Evolutionary conservation across 2,888 invertebrate genomes (phyloP).

Genomic region (Tenthredo distinguenda): DNA sequence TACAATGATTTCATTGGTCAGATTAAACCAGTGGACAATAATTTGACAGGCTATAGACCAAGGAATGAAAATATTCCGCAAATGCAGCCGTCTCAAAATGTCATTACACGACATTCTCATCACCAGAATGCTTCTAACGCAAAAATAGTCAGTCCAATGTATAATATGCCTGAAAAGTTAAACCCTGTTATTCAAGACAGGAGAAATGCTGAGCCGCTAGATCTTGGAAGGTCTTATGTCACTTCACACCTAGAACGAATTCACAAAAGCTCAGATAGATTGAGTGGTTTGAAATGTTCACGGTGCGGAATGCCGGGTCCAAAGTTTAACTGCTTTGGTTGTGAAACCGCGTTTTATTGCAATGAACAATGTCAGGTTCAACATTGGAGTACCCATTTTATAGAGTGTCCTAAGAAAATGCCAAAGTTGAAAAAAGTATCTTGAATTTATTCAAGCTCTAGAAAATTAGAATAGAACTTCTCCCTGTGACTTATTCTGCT

Average conservation of each 20-base stretch:
- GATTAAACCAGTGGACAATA: neutral
- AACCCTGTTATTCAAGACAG: neutral
- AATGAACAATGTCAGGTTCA: conserved; percentile 71
- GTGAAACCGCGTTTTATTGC: conserved; percentile 72
- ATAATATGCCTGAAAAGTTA: neutral
- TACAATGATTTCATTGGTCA: neutral
- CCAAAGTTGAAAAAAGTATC: conserved; percentile 72
- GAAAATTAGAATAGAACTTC: neutral
- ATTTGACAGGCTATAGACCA: neutral
- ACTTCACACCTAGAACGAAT: conserved; percentile 70
- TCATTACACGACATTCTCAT: neutral
- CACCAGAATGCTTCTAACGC: neutral
- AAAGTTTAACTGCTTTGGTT: conserved; percentile 73
- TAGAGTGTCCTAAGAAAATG: conserved; percentile 73
- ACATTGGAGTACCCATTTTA: conserved; percentile 71
- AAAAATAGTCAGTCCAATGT: neutral
- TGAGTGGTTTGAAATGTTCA: conserved; percentile 64
- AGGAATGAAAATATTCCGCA: neutral
- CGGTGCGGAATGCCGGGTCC: conserved; percentile 67
- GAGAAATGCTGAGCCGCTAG: neutral
- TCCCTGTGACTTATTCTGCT: neutral
- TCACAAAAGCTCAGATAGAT: conserved; percentile 55
- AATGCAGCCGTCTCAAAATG: neutral
- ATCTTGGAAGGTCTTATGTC: conserved; percentile 61
- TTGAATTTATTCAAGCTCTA: conserved; percentile 52